These are phyloP conservation scores for Mixornis gularis DNA, from an alignment of 2,113 vertebrate species.

Conservation along the genomic window DNA sequence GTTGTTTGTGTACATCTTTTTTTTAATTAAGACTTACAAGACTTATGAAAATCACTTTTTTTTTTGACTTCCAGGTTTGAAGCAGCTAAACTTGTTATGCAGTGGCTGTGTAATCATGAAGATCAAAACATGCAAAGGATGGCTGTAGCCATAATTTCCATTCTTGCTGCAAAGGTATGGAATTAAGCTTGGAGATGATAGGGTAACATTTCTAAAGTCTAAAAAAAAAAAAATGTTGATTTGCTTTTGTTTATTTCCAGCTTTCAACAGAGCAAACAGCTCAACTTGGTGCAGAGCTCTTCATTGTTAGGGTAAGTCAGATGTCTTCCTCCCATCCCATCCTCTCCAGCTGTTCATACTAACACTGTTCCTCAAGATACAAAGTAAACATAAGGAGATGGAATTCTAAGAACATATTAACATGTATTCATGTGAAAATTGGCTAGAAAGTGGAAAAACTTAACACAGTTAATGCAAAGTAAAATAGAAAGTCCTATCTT, in stretches of 20 bases:
- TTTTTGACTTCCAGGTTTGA: slow-evolving; percentile 83
- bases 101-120: slow-evolving; percentile 98
- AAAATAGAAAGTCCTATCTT: background rate
- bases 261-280: slow-evolving; percentile 97
- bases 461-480: background rate
- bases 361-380: background rate
- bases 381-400: background rate
- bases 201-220: background rate
- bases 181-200: background rate
- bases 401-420: background rate
- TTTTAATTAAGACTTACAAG: background rate
- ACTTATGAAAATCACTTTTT: background rate
- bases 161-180: slow-evolving; percentile 93
- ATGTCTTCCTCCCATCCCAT: background rate
- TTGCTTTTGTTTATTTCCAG: slow-evolving; percentile 67
- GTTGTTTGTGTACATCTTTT: background rate
- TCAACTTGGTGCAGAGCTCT: slow-evolving; percentile 93
- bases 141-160: slow-evolving; percentile 98
- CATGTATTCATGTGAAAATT: background rate
- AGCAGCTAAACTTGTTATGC: slow-evolving; percentile 98
- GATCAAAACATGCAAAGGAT: slow-evolving; percentile 99
- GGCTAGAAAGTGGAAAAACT: background rate
- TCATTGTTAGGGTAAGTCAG: slow-evolving; percentile 89
- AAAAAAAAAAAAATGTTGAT: background rate
- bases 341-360: background rate